phyloP scores from a whole-genome alignment of 2,888 invertebrate species.

The Platerodrilus igneus region DNA sequence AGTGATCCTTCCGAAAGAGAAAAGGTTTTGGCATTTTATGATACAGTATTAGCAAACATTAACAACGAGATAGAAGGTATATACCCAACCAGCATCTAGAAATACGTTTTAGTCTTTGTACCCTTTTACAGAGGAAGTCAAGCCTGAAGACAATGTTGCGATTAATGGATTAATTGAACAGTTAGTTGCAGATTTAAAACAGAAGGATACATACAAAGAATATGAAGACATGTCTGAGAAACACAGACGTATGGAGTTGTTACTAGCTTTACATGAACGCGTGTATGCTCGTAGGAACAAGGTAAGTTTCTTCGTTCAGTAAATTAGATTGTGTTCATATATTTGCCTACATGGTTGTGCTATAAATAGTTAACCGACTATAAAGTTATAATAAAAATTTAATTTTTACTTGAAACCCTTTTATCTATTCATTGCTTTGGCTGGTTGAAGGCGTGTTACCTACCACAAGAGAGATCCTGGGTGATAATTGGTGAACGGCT shows the following conservation, averaged over 20 bases:
- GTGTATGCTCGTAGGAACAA: constrained; percentile 35
- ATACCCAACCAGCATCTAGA: no score
- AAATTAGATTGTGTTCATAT: no score
- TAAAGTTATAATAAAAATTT: no score
- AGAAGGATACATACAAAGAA: constrained; percentile 34
- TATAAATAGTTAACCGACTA: no score
- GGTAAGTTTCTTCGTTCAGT: no score
- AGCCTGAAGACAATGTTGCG: constrained; percentile 37
- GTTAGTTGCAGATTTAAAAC: constrained; percentile 39
- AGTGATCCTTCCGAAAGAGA: constrained; percentile 43
- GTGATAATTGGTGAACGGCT: no score
- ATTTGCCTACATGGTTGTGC: no score
- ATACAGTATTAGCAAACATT: constrained; percentile 45
- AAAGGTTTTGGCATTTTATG: constrained; percentile 45
- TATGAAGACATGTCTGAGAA: constrained; percentile 36
- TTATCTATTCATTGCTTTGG: no score
- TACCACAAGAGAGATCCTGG: no score
- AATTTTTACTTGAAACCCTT: no score
- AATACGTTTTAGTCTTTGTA: no score
- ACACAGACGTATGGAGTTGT: constrained; percentile 36
- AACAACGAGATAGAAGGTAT: constrained; percentile 46
- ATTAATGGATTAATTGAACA: constrained; percentile 42
- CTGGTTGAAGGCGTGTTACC: no score
- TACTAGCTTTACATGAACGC: constrained; percentile 39
- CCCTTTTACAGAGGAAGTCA: constrained; percentile 23